Evolutionary conservation across 2,888 invertebrate species (phyloP), one percentile per base, ranked within the genome.

Genomic region (Ramazzottius varieornatus): DNA sequence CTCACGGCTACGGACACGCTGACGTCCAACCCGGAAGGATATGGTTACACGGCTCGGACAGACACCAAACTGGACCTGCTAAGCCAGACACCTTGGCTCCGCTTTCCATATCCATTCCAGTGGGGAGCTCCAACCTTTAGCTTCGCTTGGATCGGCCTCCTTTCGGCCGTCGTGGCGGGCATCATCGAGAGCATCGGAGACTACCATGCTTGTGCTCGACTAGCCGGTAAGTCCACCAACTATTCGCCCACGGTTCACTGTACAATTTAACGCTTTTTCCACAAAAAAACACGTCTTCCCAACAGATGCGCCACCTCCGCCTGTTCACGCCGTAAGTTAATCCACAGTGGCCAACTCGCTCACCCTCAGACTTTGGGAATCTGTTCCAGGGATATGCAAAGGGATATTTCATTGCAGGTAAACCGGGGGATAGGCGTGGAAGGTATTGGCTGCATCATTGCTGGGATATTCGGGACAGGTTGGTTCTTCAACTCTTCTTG

Each of bases 171-270:
- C 32, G 73, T 86, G 34, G 85, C 86, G 0, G 86, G 86, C 69
- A 85, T 86, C 0, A 83, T 86, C 20, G 86, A 86, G 75, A 86
- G 86, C 1, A 83, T 89, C 67, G 88, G 88, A 71, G 89, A 90
- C 74, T 91, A 90, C 76, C 87, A 88, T 65, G 88, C 88, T n/a
- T 87, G 88, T 1, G 86, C 90, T 13, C 72, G 79, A 67, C 75
- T 81, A 33, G 74, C 77, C 24, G 75, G 75, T 46, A 76, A 73
- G 46, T 54, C 40, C 20, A n/a, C n/a, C n/a, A n/a, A n/a, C n/a
- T n/a, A n/a, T n/a, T n/a, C n/a, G n/a, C n/a, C n/a, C n/a, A n/a
- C n/a, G n/a, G n/a, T n/a, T n/a, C n/a, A n/a, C n/a, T n/a, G n/a
- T n/a, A n/a, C n/a, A n/a, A n/a, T n/a, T n/a, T n/a, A n/a, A n/a